Evolutionary conservation across 2,797 vertebrate species (phyloP), one percentile per base, ranked within the genome.

Genomic region (Hybognathus amarus): DNA sequence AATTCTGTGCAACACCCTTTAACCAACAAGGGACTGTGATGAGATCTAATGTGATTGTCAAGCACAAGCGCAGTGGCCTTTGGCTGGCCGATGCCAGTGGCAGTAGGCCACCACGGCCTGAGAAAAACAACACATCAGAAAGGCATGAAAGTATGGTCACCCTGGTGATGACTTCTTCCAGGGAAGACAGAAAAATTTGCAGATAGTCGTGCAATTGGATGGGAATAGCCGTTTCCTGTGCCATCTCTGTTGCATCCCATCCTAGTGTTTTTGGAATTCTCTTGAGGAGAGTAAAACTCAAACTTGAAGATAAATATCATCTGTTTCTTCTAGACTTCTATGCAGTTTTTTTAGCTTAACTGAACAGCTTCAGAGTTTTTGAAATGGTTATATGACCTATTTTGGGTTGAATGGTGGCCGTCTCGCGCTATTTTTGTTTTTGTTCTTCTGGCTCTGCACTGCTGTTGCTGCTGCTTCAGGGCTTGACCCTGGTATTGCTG

Each of bases 101-200:
- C 69, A 71, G 74, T 82, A 82, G 83, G 81, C 77, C 64, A 85
- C 27, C 22, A 36, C 11, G 66, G 80, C 56, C 74, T 82, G 85
- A 86, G 83, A 79, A 83, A 85, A 89, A 80, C 78, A 89, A 54
- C 83, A 86, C 50, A 59, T 71, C 79, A 77, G 64, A 82, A 33
- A 73, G 45, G 52, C 77, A 77, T 78, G 69, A 75, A 17, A 83
- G 77, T 47, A 83, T 27, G 63, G 68, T 70, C 64, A 87, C 15
- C 69, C 50, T 15, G 81, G 24, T 82, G 38, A 85, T 82, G 56
- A 82, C 42, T 70, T 71, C 75, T 86, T 77, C 73, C 64, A 69
- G 61, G 45, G 68, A 85, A n/a, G 36, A 71, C 20, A 81, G 42
- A 73, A 30, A 67, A 50, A 36, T 20, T 11, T 47, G 45, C 22